Base-by-base conservation (phyloP, 1,140 invertebrate species). In the Argopecten irradians region DNA sequence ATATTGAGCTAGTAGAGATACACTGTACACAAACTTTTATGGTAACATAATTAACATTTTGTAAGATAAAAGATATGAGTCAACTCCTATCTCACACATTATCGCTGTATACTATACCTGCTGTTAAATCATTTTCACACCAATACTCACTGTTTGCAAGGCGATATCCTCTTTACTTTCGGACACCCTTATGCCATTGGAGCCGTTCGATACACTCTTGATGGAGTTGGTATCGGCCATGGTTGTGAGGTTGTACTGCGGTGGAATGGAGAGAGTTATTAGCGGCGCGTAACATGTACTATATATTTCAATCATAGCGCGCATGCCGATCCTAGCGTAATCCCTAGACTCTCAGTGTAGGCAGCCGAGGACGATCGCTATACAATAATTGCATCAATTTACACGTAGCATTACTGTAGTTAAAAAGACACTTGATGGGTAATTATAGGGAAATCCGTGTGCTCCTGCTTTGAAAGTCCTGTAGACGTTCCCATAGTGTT, bases 151-250 rank as follows among this genome's bases (percentile, higher is more conserved):
- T n/a, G n/a, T 11, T n/a, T 71, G 22, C 28, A 71, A 28, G 55
- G n/a, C 55, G 11, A 71, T 71, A 71, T 71, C n/a, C n/a, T 71
- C 55, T 16, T 71, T 71, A 71, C 55, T 71, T 71, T 71, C 55
- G 55, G 55, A 71, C n/a, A 71, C 55, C 5, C n/a, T n/a, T 71
- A 11, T 28, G 28, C 55, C 55, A 16, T 22, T 28, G n/a, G 55
- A 16, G 14, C 55, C 55, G n/a, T 71, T 71, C 55, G 55, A 71
- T 71, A 71, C 55, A 71, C 55, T 71, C 22, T 28, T 71, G 5
- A 28, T 3, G 55, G 55, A 28, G 55, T n/a, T 71, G 1, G 22
- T 71, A 1, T 71, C 55, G 22, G 55, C 55, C 55, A 71, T 71
- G n/a, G 22, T 16, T 5, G 55, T n/a, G n/a, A 71, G 55, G 55